phyloP scores from a whole-genome alignment of 2,797 vertebrate genomes.

The Ctenochaetus hawaiiensis region DNA sequence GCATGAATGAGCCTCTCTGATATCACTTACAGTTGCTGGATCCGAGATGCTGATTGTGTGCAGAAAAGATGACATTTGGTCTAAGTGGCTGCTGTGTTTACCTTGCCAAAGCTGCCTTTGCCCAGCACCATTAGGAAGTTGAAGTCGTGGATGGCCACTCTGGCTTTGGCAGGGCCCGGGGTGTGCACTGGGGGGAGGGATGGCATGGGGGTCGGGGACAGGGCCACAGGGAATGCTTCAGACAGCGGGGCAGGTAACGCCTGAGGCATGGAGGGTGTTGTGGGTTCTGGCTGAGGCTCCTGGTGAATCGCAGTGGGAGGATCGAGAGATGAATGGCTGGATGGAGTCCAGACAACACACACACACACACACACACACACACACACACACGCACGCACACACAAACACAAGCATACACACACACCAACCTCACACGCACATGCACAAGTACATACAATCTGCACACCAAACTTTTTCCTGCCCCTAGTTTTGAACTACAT shows the following conservation, averaged over 20 bases:
- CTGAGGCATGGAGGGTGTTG: constrained; percentile 62
- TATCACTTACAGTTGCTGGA: constrained; percentile 49
- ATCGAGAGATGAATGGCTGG: constrained; percentile 37
- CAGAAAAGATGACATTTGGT: constrained; percentile 50
- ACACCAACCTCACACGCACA: not conserved
- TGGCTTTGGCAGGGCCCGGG: constrained; percentile 76
- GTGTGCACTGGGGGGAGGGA: constrained; percentile 63
- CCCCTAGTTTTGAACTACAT: constrained; percentile 28
- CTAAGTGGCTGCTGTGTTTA: constrained; percentile 58
- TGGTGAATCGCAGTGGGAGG: constrained; percentile 44
- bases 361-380: constrained; percentile 8
- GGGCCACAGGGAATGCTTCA: constrained; percentile 61
- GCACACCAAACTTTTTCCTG: constrained; percentile 20
- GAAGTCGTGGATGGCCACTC: constrained; percentile 87
- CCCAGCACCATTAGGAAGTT: constrained; percentile 96
- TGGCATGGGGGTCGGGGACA: constrained; percentile 57
- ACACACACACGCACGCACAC: constrained; percentile 11
- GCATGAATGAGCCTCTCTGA: constrained; percentile 51
- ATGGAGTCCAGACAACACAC: constrained; percentile 15
- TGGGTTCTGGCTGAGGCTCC: constrained; percentile 78
- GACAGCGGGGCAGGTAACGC: constrained; percentile 26
- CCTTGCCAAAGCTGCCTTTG: constrained; percentile 96
- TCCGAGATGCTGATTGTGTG: constrained; percentile 40
- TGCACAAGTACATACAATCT: constrained; percentile 7
- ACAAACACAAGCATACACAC: too few relatives aligned